Evolutionary conservation across 2,113 vertebrate species (phyloP), one percentile per base, ranked within the genome.

Genomic region (Centropristis striata): DNA sequence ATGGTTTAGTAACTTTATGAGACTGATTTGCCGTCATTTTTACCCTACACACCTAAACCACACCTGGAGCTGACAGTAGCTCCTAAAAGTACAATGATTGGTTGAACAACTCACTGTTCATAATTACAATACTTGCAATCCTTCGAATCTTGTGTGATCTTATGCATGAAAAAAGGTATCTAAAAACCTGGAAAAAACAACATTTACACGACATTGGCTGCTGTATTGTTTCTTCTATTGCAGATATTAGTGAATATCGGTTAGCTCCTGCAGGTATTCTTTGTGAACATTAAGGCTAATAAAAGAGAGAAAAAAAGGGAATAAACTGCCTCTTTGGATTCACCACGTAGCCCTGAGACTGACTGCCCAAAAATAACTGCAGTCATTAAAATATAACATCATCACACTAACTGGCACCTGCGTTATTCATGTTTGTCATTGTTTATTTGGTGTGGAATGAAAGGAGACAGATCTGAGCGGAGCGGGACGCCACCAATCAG

Each of bases 401-500:
- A 42, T 75, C 80, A 72, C 57, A 86, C 65, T 44, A 71, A 70
- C 21, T 54, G 79, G 32, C 60, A 61, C 21, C 70, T 61, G 69
- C 23, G 44, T 41, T 70, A 36, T 59, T 67, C 15, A 13, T 46
- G 55, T 82, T 84, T 77, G 65, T 89, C 80, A 69, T 37, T 28
- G 63, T 83, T 81, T 76, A 51, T 86, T 68, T 5, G 47, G 27
- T 44, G 75, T 65, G 72, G 78, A 84, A 80, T 65, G 77, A 86
- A 41, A 53, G 54, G 54, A 55, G 80, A 81, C 68, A 64, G 81
- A 75, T 51, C 32, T 49, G 60, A 86, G 63, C 60, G 13, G 74
- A 81, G 75, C 11, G 21, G 82, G 66, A 68, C 70, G 61, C 59
- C 55, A 64, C 72, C 67, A 67, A 87, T 91, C 83, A 71, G 85